Evolutionary conservation across 2,113 vertebrate genomes (phyloP).

Genomic region (Rutilus rutilus): DNA sequence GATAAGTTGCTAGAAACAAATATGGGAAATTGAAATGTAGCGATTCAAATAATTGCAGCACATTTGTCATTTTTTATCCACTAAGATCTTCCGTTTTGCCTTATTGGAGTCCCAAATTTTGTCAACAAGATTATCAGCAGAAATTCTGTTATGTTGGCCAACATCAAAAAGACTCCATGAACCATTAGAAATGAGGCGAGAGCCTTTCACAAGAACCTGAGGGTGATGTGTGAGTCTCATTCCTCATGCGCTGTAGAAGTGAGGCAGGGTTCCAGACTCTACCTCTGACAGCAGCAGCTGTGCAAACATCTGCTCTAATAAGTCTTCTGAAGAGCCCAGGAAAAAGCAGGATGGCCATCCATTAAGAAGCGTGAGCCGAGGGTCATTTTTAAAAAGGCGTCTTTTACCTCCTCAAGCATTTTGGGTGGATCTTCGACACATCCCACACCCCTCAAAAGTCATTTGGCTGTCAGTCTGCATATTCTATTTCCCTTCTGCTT

Average conservation of each 20-base stretch:
- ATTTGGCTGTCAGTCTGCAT: constrained; percentile 52
- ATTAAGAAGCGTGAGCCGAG: constrained; percentile 58
- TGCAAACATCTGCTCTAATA: constrained; percentile 72
- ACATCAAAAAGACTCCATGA: neutral
- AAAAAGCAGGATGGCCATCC: constrained; percentile 62
- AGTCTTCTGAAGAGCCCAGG: constrained; percentile 62
- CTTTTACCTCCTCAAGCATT: constrained; percentile 47
- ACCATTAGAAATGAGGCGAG: neutral
- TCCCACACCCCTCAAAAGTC: constrained; percentile 57
- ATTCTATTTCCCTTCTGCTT: constrained; percentile 58
- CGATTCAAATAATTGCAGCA: neutral
- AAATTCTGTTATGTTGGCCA: neutral
- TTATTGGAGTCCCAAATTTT: neutral
- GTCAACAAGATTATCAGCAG: constrained; percentile 1
- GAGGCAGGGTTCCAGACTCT: constrained; percentile 59
- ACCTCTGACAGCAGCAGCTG: constrained; percentile 70
- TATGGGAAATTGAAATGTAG: neutral
- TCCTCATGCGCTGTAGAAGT: constrained; percentile 55
- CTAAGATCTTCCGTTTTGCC: neutral
- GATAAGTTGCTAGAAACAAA: neutral
- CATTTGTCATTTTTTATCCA: neutral
- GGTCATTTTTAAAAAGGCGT: constrained; percentile 49
- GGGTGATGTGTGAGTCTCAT: constrained; percentile 50
- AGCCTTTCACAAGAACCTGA: constrained; percentile 43
- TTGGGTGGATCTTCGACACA: constrained; percentile 61